These are phyloP conservation scores for Bellardia pandia DNA, from an alignment of 2,888 invertebrate genomes.

Conservation along the genomic window DNA sequence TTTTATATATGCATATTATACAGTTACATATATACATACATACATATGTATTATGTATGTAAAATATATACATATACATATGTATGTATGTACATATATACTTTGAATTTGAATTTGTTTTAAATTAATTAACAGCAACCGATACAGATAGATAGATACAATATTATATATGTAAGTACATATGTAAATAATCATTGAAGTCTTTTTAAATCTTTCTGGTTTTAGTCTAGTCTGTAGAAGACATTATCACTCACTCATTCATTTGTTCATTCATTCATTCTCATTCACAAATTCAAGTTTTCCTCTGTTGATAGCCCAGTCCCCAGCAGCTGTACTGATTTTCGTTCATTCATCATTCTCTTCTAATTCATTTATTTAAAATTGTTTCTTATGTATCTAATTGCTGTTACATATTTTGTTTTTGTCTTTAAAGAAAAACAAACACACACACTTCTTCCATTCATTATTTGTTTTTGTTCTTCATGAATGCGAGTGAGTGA, in stretches of 20 bases:
- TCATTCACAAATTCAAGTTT: background rate
- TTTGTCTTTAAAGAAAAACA: background rate
- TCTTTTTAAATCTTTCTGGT: too few relatives aligned
- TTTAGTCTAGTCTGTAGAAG: too few relatives aligned
- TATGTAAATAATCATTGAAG: too few relatives aligned
- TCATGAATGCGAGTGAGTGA: conserved; percentile 25
- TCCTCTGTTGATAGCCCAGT: conserved; percentile 57
- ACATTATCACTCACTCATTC: too few relatives aligned
- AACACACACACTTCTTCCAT: conserved; percentile 3
- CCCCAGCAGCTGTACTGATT: conserved; percentile 53
- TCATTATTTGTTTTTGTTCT: conserved; percentile 22
- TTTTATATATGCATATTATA: background rate
- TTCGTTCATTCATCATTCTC: conserved; percentile 37
- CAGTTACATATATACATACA: background rate
- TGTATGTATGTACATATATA: too few relatives aligned
- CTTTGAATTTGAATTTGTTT: too few relatives aligned
- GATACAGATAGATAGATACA: too few relatives aligned
- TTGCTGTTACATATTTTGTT: background rate
- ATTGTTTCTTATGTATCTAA: conserved; percentile 33
- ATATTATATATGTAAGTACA: too few relatives aligned
- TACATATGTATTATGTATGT: too few relatives aligned
- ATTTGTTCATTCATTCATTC: background rate
- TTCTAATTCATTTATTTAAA: conserved; percentile 45
- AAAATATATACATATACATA: background rate
- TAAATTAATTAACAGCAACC: too few relatives aligned